phyloP scores from a whole-genome alignment of 2,113 vertebrate species.

The human region DNA sequence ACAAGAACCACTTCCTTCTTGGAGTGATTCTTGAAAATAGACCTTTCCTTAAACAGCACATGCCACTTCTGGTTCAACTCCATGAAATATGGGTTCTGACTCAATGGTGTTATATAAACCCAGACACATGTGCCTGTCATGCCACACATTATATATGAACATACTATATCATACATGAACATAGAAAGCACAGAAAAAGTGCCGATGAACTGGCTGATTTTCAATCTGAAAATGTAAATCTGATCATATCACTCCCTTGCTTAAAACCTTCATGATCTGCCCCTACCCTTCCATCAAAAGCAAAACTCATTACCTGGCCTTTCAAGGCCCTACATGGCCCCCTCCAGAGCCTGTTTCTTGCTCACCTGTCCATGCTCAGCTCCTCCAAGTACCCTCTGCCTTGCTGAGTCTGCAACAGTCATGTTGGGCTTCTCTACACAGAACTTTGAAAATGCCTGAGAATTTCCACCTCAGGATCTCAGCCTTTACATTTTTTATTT shows the following conservation, averaged over 20 bases:
- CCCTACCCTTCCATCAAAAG: rapidly evolving
- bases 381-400: neutral
- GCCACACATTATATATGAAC: neutral
- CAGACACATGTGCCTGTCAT: neutral
- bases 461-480: neutral
- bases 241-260: neutral
- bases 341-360: neutral
- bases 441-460: neutral
- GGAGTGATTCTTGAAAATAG: neutral
- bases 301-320: neutral
- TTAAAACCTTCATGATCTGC: neutral
- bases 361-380: neutral
- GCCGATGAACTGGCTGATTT: neutral
- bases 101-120: neutral
- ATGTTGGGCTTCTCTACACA: neutral
- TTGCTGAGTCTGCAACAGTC: neutral
- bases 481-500: neutral
- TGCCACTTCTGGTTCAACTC: neutral
- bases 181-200: neutral
- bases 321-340: too few species aligned
- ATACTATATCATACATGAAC: neutral
- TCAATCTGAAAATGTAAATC: neutral
- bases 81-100: neutral
- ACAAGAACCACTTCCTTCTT: neutral
- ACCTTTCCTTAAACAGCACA: neutral